Evolutionary conservation across 1,140 invertebrate genomes (phyloP), one percentile per base, ranked within the genome.

Genomic region (Rhopalosiphum maidis): DNA sequence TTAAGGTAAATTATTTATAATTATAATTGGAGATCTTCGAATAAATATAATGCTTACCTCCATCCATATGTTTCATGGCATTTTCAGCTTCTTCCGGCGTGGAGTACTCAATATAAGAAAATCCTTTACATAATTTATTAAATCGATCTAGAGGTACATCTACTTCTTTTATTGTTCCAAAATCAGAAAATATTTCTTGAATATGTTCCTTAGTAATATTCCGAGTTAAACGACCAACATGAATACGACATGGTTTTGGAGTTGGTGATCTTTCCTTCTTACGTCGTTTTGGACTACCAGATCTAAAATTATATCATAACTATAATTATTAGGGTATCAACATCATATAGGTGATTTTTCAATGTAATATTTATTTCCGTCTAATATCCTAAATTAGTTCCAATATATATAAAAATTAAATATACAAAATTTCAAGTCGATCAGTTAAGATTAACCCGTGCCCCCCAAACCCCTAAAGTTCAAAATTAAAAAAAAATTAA

Each of bases 51-150:
- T 25, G 25, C 8, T 60, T 93, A 96, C 98, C 99, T 95, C 99
- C 99, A 96, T 99, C 99, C 99, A 99, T 99, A 94, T 99, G 98
- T 95, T 99, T 99, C 97, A 99, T 98, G 0, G 99, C 99, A 96
- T 99, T 99, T 95, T 99, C 98, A 55, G 99, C 99, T 95, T 99
- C 98, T 94, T 99, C 99, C 2, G 98, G 96, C 93, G 97, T 99
- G 94, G 97, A 97, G 95, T 98, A 99, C 94, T 99, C 99, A 18
- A 99, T 97, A 95, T 99, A 99, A 18, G 98, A 98, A 96, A 98
- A 98, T 30, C 99, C 98, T 48, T 97, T 96, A 43, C 98, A 97
- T 94, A 98, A 96, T 95, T 98, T 97, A 95, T 99, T 98, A 77
- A 97, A 96, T 94, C 98, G 97, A 94, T 99, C 98, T 92, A 96